Evolutionary conservation across 2,113 vertebrate genomes (phyloP).

Genomic region (Crotalus horridus): DNA sequence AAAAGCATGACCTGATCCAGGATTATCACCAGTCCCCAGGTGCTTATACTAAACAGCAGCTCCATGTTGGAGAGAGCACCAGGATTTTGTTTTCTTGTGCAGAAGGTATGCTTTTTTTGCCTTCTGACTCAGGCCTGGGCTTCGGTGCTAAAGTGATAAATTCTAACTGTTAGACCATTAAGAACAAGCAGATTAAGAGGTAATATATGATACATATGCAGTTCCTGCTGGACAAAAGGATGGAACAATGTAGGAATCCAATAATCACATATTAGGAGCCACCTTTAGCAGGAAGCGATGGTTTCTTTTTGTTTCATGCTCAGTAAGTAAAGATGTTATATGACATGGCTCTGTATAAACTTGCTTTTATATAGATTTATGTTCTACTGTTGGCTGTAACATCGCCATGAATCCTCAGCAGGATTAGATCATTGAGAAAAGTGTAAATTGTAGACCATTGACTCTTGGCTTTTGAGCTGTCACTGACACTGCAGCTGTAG

Average conservation of each 20-base stretch:
- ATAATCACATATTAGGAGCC: background rate
- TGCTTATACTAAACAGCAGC: background rate
- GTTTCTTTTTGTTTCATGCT: background rate
- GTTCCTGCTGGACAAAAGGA: background rate
- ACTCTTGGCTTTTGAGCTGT: slow-evolving; percentile 6
- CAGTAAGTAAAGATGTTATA: background rate
- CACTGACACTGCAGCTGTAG: background rate
- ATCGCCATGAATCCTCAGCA: background rate
- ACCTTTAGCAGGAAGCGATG: no score
- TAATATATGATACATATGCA: background rate
- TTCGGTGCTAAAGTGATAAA: background rate
- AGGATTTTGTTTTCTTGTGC: background rate
- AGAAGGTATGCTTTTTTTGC: background rate
- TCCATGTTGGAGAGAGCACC: background rate
- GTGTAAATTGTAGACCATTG: slow-evolving; percentile 21
- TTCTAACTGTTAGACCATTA: background rate
- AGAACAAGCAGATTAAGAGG: background rate
- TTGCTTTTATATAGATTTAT: background rate
- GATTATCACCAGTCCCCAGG: background rate
- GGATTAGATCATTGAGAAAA: slow-evolving; percentile 6
- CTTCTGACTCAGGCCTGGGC: background rate
- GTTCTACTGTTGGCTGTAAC: background rate
- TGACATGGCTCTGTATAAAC: background rate
- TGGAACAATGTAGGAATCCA: background rate
- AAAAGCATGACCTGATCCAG: background rate